Evolutionary conservation across 1,140 invertebrate genomes (phyloP), one percentile per base, ranked within the genome.

Genomic region (Heliconius himera): DNA sequence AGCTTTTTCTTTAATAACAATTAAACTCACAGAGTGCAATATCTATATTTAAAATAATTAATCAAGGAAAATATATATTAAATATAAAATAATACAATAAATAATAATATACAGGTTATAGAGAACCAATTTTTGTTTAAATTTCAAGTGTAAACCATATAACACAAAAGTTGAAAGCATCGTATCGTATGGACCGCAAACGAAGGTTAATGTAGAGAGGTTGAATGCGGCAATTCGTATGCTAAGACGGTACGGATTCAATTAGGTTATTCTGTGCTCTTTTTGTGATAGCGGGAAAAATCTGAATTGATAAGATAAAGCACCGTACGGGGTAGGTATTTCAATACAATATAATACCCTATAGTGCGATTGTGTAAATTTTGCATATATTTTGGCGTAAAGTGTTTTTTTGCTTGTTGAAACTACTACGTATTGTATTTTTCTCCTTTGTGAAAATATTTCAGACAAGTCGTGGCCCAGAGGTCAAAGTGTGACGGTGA

Each of bases 231-330:
- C 49, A 74, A 73, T 79, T 79, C 72, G 72, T 70, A 79, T 79
- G 73, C 78, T 79, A 70, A 74, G 78, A 74, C 54, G 36, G 72
- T 70, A 71, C 70, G 29, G 76, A 72, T 79, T 79, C 60, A 79
- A 79, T 79, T 79, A 79, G 70, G 78, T 70, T 56, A 74, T 70
- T 66, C 56, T 49, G 41, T 51, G 11, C 70, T 77, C 60, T 70
- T 38, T 36, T 70, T 77, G 33, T 77, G 41, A 13, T 70, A 41
- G 70, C 41, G 60, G 33, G 66, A 76, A 75, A 75, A 38, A 75
- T 75, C 49, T 75, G 51, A 60, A 75, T 75, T 8, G 29, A 75
- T 77, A 78, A 74, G 73, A 51, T 77, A 74, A 78, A 81, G 74
- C 9, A n/a, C 29, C 16, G 8, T 71, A 2, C 49, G 1, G 49